Evolutionary conservation across 1,140 invertebrate genomes (phyloP).

Genomic region (Drosophila repleta): DNA sequence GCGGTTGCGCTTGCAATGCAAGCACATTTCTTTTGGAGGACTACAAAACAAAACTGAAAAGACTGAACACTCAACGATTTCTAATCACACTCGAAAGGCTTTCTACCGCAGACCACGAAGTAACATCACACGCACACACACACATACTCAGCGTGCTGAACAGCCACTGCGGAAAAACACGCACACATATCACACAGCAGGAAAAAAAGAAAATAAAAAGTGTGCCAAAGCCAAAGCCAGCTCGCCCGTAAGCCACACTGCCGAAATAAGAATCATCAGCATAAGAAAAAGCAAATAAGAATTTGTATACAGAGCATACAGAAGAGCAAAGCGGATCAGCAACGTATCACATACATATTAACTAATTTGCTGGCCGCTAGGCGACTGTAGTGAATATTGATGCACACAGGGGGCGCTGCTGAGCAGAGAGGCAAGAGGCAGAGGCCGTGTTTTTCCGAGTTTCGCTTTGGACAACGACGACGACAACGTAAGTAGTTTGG

Average conservation of each 20-base stretch:
- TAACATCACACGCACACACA: slow-evolving; percentile 32
- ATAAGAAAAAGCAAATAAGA: slow-evolving; percentile 41
- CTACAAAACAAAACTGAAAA: slow-evolving; percentile 60
- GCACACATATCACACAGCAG: slow-evolving; percentile 7
- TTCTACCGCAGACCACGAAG: slow-evolving; percentile 60
- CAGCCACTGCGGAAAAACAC: slow-evolving; percentile 44
- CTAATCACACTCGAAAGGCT: slow-evolving; percentile 70
- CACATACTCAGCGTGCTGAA: slow-evolving; percentile 17
- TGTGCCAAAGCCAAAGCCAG: slow-evolving; percentile 63
- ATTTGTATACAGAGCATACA: slow-evolving; percentile 30
- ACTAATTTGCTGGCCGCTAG: slow-evolving; percentile 33
- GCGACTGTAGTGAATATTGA: slow-evolving; percentile 43
- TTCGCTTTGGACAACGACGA: slow-evolving; percentile 76
- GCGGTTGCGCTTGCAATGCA: slow-evolving; percentile 51
- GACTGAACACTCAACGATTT: slow-evolving; percentile 71
- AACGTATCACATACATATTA: slow-evolving; percentile 10
- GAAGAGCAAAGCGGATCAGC: slow-evolving; percentile 31
- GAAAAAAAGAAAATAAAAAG: slow-evolving; percentile 23
- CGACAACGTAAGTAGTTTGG: slow-evolving; percentile 73
- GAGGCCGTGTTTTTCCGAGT: slow-evolving; percentile 59
- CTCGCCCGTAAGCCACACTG: slow-evolving; percentile 44
- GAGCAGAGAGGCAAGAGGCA: slow-evolving; percentile 49
- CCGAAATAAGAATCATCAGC: slow-evolving; percentile 21
- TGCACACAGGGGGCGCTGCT: slow-evolving; percentile 50
- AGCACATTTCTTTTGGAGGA: slow-evolving; percentile 43